Conservation (phyloP, 2,797 vertebrate genomes). For the Hirundo rustica region DNA sequence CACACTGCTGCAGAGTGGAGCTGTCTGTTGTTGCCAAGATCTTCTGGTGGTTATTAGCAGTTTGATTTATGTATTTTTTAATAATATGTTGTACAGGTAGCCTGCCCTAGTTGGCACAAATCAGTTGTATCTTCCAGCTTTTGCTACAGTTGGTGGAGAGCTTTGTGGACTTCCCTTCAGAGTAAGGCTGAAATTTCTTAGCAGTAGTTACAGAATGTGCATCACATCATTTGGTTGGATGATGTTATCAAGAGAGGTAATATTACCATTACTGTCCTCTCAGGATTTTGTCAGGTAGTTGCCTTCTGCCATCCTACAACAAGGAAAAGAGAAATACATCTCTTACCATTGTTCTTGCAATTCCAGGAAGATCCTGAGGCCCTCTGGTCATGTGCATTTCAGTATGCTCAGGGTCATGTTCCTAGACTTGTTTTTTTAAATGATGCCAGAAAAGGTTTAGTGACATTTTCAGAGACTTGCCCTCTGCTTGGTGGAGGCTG, state of each 20-base stretch:
- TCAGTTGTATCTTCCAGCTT: neutral
- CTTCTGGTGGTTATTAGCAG: neutral
- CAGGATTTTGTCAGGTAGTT: neutral
- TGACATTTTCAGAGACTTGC: neutral
- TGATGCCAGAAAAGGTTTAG: neutral
- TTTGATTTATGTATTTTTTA: neutral
- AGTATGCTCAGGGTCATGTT: neutral
- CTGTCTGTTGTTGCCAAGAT: neutral
- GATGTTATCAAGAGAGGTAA: neutral
- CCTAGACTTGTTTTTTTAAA: neutral
- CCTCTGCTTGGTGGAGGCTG: neutral
- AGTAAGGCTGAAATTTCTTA: neutral
- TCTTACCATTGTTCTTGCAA: neutral
- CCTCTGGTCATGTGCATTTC: fast-evolving
- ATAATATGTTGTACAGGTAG: neutral
- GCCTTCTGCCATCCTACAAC: neutral
- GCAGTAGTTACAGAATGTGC: neutral
- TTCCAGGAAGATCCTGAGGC: neutral
- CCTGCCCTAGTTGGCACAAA: neutral
- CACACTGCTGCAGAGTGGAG: neutral
- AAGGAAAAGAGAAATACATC: neutral
- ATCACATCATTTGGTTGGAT: neutral
- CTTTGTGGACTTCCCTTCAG: neutral
- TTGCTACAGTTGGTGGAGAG: neutral
- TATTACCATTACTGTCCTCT: neutral